Conservation (phyloP, 2,797 vertebrate species). For the Lophius americanus region DNA sequence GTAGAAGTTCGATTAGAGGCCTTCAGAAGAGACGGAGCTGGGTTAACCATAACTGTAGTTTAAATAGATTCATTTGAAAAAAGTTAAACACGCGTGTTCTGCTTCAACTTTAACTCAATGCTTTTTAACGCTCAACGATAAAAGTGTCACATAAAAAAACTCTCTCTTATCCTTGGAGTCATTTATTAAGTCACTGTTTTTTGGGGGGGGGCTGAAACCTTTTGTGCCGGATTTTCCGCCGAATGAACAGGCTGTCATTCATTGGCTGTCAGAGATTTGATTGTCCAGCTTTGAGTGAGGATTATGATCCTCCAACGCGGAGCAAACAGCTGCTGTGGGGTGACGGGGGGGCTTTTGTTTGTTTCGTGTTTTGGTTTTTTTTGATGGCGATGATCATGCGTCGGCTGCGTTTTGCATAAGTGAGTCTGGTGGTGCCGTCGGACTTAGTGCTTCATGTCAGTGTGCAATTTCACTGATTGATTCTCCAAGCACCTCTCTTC, state of each 20-base stretch:
- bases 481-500: slow-evolving; percentile 48
- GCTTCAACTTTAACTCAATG: too few relatives aligned
- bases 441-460: slow-evolving; percentile 57
- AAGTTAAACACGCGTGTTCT: too few relatives aligned
- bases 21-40: too few relatives aligned
- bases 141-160: too few relatives aligned
- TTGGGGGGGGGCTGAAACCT: too few relatives aligned
- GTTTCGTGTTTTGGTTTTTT: slow-evolving; percentile 21
- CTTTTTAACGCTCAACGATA: too few relatives aligned
- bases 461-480: slow-evolving; percentile 67
- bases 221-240: too few relatives aligned
- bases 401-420: slow-evolving; percentile 62
- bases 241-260: slow-evolving; percentile 24
- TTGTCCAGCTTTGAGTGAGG: slow-evolving; percentile 45
- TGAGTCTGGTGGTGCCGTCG: slow-evolving; percentile 49
- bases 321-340: slow-evolving; percentile 58
- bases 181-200: too few relatives aligned
- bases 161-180: too few relatives aligned
- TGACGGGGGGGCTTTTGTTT: slow-evolving; percentile 9
- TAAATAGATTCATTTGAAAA: too few relatives aligned
- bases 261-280: slow-evolving; percentile 56
- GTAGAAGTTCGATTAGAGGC: too few relatives aligned
- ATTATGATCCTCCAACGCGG: slow-evolving; percentile 50
- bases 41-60: too few relatives aligned
- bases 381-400: neutral